Evolutionary conservation across 1,140 invertebrate species (phyloP).

Genomic region (Saccostrea cuccullata): DNA sequence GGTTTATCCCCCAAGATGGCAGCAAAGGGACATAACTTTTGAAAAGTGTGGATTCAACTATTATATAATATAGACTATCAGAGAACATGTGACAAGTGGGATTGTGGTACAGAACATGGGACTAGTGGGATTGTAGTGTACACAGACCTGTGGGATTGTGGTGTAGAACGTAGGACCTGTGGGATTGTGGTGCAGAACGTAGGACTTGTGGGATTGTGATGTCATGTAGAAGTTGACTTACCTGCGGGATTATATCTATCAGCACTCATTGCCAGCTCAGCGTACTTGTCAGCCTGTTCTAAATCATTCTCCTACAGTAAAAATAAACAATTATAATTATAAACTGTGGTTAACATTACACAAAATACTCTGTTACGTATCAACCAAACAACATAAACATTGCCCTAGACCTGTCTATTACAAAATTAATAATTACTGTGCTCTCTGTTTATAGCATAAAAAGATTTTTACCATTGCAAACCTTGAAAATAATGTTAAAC

Average conservation of each 20-base stretch:
- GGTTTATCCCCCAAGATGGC: no score
- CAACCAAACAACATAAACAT: no score
- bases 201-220: background rate
- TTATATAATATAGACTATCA: no score
- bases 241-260: constrained; percentile 85
- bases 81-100: background rate
- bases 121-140: background rate
- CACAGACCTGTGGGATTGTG: background rate
- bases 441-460: background rate
- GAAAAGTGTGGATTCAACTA: no score
- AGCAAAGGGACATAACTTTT: no score
- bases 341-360: background rate
- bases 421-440: no score
- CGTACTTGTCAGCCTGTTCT: constrained; percentile 90
- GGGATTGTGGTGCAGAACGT: background rate
- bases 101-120: background rate
- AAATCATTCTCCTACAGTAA: constrained; percentile 87
- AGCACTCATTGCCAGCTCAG: constrained; percentile 84
- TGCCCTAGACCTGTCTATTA: no score
- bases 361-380: no score
- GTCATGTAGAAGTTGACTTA: background rate
- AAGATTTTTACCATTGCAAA: background rate
- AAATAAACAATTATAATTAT: constrained; percentile 30
- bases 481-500: background rate
- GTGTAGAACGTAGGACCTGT: no score